Conservation (phyloP, 2,888 invertebrate genomes). For the Epiblema foenella region DNA sequence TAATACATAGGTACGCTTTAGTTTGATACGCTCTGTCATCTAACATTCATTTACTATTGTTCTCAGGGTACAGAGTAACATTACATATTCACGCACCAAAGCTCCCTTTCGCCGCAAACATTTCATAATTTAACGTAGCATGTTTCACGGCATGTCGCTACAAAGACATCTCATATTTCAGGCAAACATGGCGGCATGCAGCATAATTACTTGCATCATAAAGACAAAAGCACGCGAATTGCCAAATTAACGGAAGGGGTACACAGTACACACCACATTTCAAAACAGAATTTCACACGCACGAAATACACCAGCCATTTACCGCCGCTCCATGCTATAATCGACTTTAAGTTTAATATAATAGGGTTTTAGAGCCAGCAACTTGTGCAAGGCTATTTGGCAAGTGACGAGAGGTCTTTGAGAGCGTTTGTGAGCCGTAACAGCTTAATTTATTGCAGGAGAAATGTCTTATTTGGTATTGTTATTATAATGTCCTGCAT, state of each 20-base stretch:
- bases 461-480: conserved; percentile 44
- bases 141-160: conserved; percentile 15
- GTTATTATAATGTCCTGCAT: conserved; percentile 40
- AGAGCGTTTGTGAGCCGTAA: conserved; percentile 37
- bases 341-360: neutral
- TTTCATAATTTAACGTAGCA: conserved; percentile 13
- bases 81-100: conserved; percentile 7
- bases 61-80: neutral
- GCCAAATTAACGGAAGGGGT: conserved; percentile 39
- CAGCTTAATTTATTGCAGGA: conserved; percentile 42
- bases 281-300: conserved; percentile 34
- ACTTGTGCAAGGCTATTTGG: conserved; percentile 37
- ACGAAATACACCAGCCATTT: conserved; percentile 27
- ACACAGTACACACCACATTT: conserved; percentile 24
- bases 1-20: neutral
- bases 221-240: conserved; percentile 41
- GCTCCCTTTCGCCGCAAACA: conserved; percentile 11
- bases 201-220: conserved; percentile 37
- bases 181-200: conserved; percentile 19
- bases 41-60: neutral
- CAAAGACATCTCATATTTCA: conserved; percentile 32
- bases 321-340: neutral
- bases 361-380: conserved; percentile 18
- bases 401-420: conserved; percentile 42
- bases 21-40: neutral